Base-by-base conservation (phyloP, 2,797 vertebrate genomes). In the Catostomus latipinnis region DNA sequence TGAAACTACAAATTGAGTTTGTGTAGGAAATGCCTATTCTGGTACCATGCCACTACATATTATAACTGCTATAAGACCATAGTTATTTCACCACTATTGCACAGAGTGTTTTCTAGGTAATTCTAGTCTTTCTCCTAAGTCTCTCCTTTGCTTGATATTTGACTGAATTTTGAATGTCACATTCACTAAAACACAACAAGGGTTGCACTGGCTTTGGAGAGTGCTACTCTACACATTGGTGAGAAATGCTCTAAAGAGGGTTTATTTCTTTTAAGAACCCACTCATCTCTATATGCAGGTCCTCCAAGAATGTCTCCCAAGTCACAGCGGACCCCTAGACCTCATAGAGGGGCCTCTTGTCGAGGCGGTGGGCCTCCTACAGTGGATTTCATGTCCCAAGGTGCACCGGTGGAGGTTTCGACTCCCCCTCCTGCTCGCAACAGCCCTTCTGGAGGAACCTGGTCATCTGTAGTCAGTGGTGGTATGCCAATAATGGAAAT, bases 261-360 rank as follows among this genome's bases (percentile, higher is more conserved):
- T 68, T 57, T 52, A 9, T 80, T n/a, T 46, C 60, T n/a, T 18
- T 80, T 53, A 62, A 16, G 22, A 61, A 50, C 53, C 12, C 16
- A 34, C 49, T 71, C 63, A 58, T 71, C 4, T 54, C 8, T 65
- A 5, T 63, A 57, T 34, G 6, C 90, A 98, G 98, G 97, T 88
- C 98, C 98, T 87, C 97, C 97, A 74, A 95, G 97, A 94, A 98
- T 99, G 98, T 99, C 98, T 89, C 98, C 98, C 73, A 99, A 99
- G 91, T 96, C 98, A 83, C 98, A 99, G 91, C 92, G 98, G 79
- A 97, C 96, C 67, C 97, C 98, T 88, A 96, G 98, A 85, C 89
- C 96, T 87, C 98, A 98, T 91, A 94, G 98, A 94, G 95, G 95
- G 88, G 93, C 96, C 71, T 94, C 96, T 85, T 96, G 96, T 85